These are phyloP conservation scores for Dicyrtoma fusca DNA, from an alignment of 2,888 invertebrate species.

Conservation along the genomic window DNA sequence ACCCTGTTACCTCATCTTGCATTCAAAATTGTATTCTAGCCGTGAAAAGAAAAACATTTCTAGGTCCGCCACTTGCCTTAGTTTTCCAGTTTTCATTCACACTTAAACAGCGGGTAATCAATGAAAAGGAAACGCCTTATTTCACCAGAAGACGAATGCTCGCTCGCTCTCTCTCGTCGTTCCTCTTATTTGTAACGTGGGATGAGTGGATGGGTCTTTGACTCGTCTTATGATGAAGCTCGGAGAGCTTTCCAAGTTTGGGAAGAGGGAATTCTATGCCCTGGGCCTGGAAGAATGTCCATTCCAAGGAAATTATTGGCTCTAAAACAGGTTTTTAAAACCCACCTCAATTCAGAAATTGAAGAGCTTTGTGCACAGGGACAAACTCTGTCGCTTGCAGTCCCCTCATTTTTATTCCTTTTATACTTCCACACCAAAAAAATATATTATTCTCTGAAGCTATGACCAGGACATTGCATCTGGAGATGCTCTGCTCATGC, in stretches of 20 bases:
- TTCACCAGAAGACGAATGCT: not conserved
- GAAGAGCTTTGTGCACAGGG: not conserved
- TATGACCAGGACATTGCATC: no score
- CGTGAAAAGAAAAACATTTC: no score
- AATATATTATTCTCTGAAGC: no score
- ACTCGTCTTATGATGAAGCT: no score
- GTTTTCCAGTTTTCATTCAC: slow-evolving; percentile 1
- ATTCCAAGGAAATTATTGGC: slow-evolving; percentile 23
- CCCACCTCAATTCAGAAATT: slow-evolving; percentile 1
- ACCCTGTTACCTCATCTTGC: no score
- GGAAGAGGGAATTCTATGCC: slow-evolving; percentile 12
- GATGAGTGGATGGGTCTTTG: no score
- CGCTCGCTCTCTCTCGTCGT: no score
- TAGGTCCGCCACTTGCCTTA: no score
- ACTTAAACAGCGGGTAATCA: not conserved
- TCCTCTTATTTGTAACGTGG: no score
- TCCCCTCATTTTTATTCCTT: slow-evolving; percentile 1
- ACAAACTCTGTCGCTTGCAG: not conserved
- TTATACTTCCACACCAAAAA: slow-evolving; percentile 10
- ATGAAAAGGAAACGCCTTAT: slow-evolving; percentile 22
- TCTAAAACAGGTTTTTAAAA: slow-evolving; percentile 17
- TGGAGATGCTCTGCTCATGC: no score
- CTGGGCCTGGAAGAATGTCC: slow-evolving; percentile 1
- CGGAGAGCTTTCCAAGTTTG: slow-evolving; percentile 11
- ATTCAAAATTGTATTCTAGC: no score